Evolutionary conservation across 53 echinoderm and acorn worm genomes (phyloP).

Genomic region (Luidia sarsii): DNA sequence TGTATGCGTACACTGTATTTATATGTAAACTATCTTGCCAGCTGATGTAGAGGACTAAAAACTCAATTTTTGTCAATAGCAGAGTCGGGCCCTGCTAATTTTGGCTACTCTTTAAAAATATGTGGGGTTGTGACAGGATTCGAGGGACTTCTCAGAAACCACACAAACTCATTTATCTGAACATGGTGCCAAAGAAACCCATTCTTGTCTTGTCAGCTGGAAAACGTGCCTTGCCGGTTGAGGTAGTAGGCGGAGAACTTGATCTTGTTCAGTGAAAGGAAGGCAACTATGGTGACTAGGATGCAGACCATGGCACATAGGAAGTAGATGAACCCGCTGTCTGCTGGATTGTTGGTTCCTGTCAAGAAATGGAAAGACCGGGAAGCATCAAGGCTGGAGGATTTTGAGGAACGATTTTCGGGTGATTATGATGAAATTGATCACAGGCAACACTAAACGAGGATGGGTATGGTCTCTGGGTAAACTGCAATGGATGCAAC

Average conservation of each 20-base stretch:
- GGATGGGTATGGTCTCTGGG: too few relatives aligned
- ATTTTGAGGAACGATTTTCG: too few relatives aligned
- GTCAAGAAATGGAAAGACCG: slow-evolving; percentile 12
- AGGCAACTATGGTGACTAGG: slow-evolving; percentile 60
- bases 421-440: too few relatives aligned
- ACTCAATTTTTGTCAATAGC: neutral
- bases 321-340: slow-evolving; percentile 88
- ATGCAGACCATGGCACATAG: slow-evolving; percentile 69
- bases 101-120: too few relatives aligned
- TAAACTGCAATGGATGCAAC: too few relatives aligned
- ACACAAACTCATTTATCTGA: neutral
- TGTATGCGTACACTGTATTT: too few relatives aligned
- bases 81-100: neutral
- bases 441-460: too few relatives aligned
- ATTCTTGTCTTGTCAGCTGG: too few relatives aligned
- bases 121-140: too few relatives aligned
- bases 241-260: slow-evolving; percentile 67
- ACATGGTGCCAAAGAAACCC: neutral
- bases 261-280: slow-evolving; percentile 54
- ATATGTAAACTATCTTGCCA: too few relatives aligned
- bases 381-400: too few relatives aligned
- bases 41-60: too few relatives aligned
- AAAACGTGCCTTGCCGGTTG: slow-evolving; percentile 67
- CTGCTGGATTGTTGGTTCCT: slow-evolving; percentile 49
- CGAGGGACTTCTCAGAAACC: neutral